Base-by-base conservation (phyloP, 1,140 invertebrate genomes). In the Leptinotarsa undecemlineata region DNA sequence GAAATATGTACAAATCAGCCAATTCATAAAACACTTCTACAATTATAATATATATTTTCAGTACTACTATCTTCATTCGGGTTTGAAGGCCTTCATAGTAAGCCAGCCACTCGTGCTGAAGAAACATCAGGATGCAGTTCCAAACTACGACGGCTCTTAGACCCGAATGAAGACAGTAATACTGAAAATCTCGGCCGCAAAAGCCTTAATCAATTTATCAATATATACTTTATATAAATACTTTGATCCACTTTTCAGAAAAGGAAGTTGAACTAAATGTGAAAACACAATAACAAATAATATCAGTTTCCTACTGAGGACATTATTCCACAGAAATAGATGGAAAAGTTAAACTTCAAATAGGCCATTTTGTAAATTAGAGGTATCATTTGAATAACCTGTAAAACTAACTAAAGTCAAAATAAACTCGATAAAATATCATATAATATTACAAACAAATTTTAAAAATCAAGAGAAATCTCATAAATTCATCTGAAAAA, bases 1-100 rank as follows among this genome's bases (percentile, higher is more conserved):
- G 42, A 74, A 77, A 67, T 74, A 77, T 77, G 23, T 77, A 74
- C 76, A 74, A 71, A 66, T 23, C 26, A 15, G 26, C n/a, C n/a
- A 68, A 47, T 6, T 57, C 17, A 57, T 57, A 57, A 57, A 57
- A 60, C n/a, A 71, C 20, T 48, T 57, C 14, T 26, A 67, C 33
- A 67, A 67, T n/a, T 67, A 67, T 17, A 33, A 67, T 6, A 67
- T 6, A 23, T 1, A 33, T 33, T 33, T 33, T 33, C 26, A 33
- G 6, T 8, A 4, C 4, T 33, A 33, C 26, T 33, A 33, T 6
- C 26, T 33, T 6, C 26, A 33, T 33, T 8, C 6, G 26, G 26
- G 1, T 33, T 33, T 33, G 26, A 6, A 6, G 6, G 26, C 26
- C 5, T 5, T 1, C 6, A 1, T 33, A 8, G 26, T 33, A 26